Evolutionary conservation across 2,888 invertebrate species (phyloP), one percentile per base, ranked within the genome.

Genomic region (Ariolimax columbianus): DNA sequence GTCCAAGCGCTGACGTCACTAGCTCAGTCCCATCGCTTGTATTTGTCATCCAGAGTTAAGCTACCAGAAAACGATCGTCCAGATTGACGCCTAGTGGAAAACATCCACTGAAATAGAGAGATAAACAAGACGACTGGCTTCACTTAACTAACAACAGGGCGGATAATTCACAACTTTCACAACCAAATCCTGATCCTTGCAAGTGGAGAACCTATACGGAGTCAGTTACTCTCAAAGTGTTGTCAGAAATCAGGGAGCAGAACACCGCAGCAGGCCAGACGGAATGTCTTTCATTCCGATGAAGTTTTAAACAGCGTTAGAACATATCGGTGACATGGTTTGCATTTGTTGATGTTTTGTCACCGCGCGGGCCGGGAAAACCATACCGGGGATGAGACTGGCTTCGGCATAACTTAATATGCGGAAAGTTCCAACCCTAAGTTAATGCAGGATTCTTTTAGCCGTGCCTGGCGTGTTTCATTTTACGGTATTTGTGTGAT

Each of bases 231-330:
- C 63, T 26, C n/a, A n/a, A 26, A 55, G 38, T 26, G 78, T 63
- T 78, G 78, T 78, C 40, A 26, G 63, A 26, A 38, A 63, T 40
- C 38, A 17, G 40, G 6, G 40, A 38, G 55, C 59, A 26, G 0
- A 78, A 40, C 78, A 7, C 55, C 78, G 1, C n/a, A 1, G 26
- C n/a, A 63, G n/a, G 59, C 11, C n/a, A 63, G 43, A 40, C 43
- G 79, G 79, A 79, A 79, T 79, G 79, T 30, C 79, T 78, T 78
- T 43, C 79, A 66, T 66, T 23, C 66, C 11, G 68, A 43, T 38
- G 43, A 47, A 23, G 63, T 68, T 68, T 63, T 63, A n/a, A 23
- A 63, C 78, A 59, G 78, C 66, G 59, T 19, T 38, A 33, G 40
- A 33, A 66, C 17, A 38, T 23, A 66, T 66, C 68, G 23, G 47